A percentile compares a stretch with the other conserved stretches of the same genome.
phyloP scores from a whole-genome alignment of 2,797 vertebrate species.

The Salarias fasciatus region DNA sequence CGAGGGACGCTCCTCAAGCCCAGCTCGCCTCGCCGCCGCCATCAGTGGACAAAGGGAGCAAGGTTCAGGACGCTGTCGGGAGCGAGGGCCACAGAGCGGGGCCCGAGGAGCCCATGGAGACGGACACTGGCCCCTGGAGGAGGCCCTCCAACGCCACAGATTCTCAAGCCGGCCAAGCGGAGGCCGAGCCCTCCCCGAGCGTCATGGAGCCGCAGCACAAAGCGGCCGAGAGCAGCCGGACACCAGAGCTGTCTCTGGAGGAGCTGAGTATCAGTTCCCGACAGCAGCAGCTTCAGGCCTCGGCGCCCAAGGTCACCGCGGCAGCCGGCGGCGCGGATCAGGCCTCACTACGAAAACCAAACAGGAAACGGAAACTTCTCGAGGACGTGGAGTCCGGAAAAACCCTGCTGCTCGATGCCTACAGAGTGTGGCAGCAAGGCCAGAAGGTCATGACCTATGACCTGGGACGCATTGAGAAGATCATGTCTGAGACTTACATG shows the following conservation, averaged over 20 bases:
- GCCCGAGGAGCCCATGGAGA: conserved; percentile 90
- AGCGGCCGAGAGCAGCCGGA: conserved; percentile 80
- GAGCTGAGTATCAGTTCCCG: conserved; percentile 95
- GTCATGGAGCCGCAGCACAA: conserved; percentile 76
- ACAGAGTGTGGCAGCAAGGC: conserved; percentile 98
- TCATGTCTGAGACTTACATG: conserved; percentile 99
- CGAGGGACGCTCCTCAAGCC: conserved; percentile 75
- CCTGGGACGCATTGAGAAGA: conserved; percentile 93
- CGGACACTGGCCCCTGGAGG: conserved; percentile 76
- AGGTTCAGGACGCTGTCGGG: conserved; percentile 67
- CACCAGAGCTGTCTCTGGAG: conserved; percentile 93
- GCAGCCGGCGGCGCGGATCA: conserved; percentile 75
- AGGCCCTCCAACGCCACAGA: conserved; percentile 75
- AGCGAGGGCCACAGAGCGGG: conserved; percentile 72
- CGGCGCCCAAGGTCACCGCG: conserved; percentile 63
- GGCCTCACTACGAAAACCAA: conserved; percentile 78
- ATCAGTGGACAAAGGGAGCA: conserved; percentile 59
- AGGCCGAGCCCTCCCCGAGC: conserved; percentile 65
- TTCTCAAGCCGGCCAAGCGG: conserved; percentile 60
- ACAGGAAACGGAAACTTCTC: conserved; percentile 93
- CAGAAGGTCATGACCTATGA: conserved; percentile 97
- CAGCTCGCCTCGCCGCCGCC: conserved; percentile 49
- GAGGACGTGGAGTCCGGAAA: conserved; percentile 95
- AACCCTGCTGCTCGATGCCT: conserved; percentile 93
- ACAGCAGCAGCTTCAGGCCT: conserved; percentile 81